phyloP scores from a whole-genome alignment of 2,113 vertebrate genomes.

The Zosterops borbonicus region DNA sequence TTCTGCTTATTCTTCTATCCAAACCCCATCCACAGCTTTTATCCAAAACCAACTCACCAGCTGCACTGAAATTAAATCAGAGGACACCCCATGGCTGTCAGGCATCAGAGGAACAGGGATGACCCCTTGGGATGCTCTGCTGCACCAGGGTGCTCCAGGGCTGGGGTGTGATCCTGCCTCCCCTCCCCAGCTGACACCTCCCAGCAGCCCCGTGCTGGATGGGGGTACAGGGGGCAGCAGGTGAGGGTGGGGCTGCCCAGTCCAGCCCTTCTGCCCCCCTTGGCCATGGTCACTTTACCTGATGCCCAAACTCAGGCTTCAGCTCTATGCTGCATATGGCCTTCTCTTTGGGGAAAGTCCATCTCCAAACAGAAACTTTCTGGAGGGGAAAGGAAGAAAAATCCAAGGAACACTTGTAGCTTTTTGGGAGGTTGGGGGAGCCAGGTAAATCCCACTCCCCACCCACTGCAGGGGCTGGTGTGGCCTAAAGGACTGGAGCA shows the following conservation, averaged over 20 bases:
- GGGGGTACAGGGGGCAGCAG: neutral
- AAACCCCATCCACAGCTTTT: neutral
- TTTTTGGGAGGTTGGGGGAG: neutral
- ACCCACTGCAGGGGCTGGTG: neutral
- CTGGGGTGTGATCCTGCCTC: neutral
- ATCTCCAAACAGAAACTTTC: constrained; percentile 88
- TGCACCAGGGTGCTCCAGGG: no score
- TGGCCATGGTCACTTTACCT: constrained; percentile 69
- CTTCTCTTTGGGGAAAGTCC: constrained; percentile 77
- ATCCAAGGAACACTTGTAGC: neutral
- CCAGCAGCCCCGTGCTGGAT: neutral
- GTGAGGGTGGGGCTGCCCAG: neutral
- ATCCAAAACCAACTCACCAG: neutral
- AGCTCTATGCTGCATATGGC: constrained; percentile 77
- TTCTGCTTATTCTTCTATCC: neutral
- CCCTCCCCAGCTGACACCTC: neutral
- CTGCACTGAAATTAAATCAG: neutral
- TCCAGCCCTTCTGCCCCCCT: neutral
- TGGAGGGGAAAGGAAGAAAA: constrained; percentile 34
- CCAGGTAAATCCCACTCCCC: neutral
- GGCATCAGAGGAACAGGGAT: neutral
- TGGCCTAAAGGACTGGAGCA: neutral
- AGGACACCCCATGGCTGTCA: accelerated
- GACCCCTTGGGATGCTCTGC: neutral
- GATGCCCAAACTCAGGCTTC: constrained; percentile 72